Evolutionary conservation across 2,113 vertebrate genomes (phyloP).

Genomic region (Argyrosomus japonicus): DNA sequence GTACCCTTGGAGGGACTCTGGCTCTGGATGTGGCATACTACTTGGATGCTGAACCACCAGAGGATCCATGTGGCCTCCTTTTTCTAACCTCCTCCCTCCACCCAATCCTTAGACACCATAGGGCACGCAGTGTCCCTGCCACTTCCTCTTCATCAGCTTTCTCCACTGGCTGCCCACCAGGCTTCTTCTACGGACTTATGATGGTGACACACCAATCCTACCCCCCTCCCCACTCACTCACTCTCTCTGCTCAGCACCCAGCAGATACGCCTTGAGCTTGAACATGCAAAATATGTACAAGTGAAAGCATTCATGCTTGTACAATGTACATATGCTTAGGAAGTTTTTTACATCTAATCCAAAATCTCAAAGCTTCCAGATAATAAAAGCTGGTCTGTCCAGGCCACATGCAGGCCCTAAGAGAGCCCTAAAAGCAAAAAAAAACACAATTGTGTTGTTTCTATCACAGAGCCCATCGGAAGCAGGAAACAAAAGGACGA

Average conservation of each 20-base stretch:
- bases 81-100: conserved; percentile 14
- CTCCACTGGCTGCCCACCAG: conserved; percentile 58
- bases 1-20: conserved; percentile 8
- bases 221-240: conserved; percentile 4
- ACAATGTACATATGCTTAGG: background rate
- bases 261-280: conserved; percentile 27
- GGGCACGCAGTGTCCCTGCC: conserved; percentile 66
- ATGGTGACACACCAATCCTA: conserved; percentile 39
- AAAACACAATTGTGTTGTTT: conserved; percentile 65
- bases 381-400: background rate
- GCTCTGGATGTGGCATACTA: conserved; percentile 2
- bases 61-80: conserved; percentile 37
- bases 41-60: conserved; percentile 18
- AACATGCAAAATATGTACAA: conserved; percentile 29
- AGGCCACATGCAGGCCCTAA: conserved; percentile 8
- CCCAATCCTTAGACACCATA: conserved; percentile 49
- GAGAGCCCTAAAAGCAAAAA: conserved; percentile 49
- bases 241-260: conserved; percentile 17
- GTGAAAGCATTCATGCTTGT: background rate
- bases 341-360: conserved; percentile 35
- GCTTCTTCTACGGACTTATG: conserved; percentile 46
- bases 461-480: conserved; percentile 60
- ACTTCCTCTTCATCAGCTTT: conserved; percentile 80
- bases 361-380: conserved; percentile 24
- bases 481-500: conserved; percentile 65